Evolutionary conservation across 2,888 invertebrate genomes (phyloP).

Genomic region (Drosophila antonietae): DNA sequence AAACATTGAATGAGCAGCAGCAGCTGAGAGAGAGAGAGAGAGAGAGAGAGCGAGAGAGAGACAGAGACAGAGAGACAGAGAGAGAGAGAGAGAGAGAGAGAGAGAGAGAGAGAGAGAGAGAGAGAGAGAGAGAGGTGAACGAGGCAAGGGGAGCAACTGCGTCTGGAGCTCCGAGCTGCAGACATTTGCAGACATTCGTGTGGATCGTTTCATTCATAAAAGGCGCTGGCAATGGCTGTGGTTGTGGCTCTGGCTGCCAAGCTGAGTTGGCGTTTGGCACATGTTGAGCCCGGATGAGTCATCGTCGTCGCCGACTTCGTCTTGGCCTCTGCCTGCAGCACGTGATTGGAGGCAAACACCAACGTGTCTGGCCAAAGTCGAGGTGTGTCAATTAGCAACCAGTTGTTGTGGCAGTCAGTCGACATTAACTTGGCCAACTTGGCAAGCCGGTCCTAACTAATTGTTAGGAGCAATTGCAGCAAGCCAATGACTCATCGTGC

Average conservation of each 20-base stretch:
- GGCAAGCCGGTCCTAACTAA: slow-evolving; percentile 58
- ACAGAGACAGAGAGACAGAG: slow-evolving; percentile 3
- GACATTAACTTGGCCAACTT: slow-evolving; percentile 34
- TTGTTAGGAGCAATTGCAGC: slow-evolving; percentile 41
- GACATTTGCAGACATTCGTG: slow-evolving; percentile 50
- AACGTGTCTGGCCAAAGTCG: slow-evolving; percentile 41
- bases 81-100: not conserved
- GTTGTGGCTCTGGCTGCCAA: slow-evolving; percentile 10
- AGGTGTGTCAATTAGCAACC: slow-evolving; percentile 77
- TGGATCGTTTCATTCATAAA: slow-evolving; percentile 72
- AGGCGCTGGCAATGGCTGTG: slow-evolving; percentile 49
- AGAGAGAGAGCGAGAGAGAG: slow-evolving; percentile 2
- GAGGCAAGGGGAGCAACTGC: slow-evolving; percentile 7
- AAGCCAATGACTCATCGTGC: slow-evolving; percentile 44
- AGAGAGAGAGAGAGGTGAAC: slow-evolving; percentile 2
- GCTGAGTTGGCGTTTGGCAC: slow-evolving; percentile 43
- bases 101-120: not conserved
- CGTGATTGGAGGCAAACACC: slow-evolving; percentile 57
- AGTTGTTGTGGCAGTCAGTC: slow-evolving; percentile 49
- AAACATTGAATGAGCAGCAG: slow-evolving; percentile 14
- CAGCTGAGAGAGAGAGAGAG: slow-evolving; percentile 3
- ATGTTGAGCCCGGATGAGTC: slow-evolving; percentile 48
- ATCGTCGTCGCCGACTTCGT: slow-evolving; percentile 20
- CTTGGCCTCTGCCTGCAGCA: slow-evolving; percentile 41
- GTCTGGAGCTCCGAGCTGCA: slow-evolving; percentile 54